Conservation (phyloP, 2,797 vertebrate species). For the Sebastes steindachneri region DNA sequence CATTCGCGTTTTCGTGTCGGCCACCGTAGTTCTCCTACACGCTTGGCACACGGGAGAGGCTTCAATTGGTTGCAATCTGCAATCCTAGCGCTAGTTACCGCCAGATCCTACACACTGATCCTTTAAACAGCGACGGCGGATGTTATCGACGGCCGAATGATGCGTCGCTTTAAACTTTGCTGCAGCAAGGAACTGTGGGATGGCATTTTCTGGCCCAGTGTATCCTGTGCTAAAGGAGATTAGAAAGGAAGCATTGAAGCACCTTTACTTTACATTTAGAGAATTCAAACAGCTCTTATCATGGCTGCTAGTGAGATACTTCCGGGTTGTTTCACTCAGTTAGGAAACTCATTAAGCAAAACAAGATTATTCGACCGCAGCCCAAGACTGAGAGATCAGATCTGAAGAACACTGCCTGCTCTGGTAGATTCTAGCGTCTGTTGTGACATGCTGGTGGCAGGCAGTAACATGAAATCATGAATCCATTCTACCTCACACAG, state of each 20-base stretch:
- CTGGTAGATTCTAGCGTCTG: background rate
- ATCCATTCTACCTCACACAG: background rate
- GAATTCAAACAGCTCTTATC: background rate
- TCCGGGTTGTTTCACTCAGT: background rate
- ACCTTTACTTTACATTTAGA: background rate
- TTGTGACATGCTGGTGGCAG: background rate
- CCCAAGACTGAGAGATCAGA: background rate
- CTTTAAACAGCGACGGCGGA: background rate
- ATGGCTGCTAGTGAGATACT: background rate
- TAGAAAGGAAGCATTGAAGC: background rate
- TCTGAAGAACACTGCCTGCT: background rate
- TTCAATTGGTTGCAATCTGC: too few species aligned
- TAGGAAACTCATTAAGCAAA: background rate
- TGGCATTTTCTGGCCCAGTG: background rate
- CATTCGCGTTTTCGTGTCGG: rapidly evolving
- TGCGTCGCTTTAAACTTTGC: too few species aligned
- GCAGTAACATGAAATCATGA: background rate
- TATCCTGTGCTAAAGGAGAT: background rate
- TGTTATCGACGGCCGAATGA: background rate
- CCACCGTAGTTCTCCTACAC: too few species aligned
- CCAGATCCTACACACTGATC: too few species aligned
- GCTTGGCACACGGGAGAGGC: too few species aligned
- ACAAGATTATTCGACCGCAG: background rate
- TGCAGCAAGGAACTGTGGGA: too few species aligned
- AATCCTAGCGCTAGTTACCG: too few species aligned